Evolutionary conservation across 92 coral and sea anemone species (phyloP), one percentile per base, ranked within the genome.

Genomic region (Phenganax subtilis): DNA sequence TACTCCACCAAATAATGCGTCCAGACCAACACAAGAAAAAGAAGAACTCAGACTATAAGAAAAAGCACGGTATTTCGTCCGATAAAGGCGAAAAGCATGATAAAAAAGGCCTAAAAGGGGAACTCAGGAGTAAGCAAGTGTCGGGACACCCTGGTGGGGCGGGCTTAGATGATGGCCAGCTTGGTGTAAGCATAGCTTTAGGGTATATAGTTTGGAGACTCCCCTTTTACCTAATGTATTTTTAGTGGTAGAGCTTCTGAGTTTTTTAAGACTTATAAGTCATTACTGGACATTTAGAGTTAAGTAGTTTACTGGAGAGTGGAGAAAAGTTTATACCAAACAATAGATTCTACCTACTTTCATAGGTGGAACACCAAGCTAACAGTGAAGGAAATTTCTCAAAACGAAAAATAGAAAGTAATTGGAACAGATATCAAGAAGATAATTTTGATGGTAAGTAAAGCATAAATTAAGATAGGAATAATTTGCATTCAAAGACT

Each of bases 1-100:
- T 52, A 62, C 56, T 87, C 66, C 57, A 20, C 15, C 16, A 57
- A 62, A 69, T 64, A 61, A 96, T 96, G 99, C 85, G 97, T 56
- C 97, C 99, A 11, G 99, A 96, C 82, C 93, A 96, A 72, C 99
- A 96, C 77, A 96, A 96, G 88, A 90, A 88, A 58, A 96, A 89
- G 86, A 90, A 91, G 53, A 89, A 91, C 54, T 89, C 96, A 2
- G 89, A 92, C 25, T 96, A 96, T 76, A 96, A 96, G 88, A 96
- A 90, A 80, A 92, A 96, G 81, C 99, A 96, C 72, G 93, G 93
- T 56, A 90, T 96, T 63, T 37, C 90, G 54, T 68, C 73, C 53
- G 55, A 44, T 16, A 51, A 76, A 52, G 87, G 55, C 9, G 89
- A 92, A 80, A 90, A 85, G 47, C 77, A 72, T 54, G 75, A 76